A percentile compares a stretch with the other conserved stretches of the same genome.
Evolutionary conservation across 2,888 invertebrate species (phyloP).

Genomic region (Anticlea derivata): DNA sequence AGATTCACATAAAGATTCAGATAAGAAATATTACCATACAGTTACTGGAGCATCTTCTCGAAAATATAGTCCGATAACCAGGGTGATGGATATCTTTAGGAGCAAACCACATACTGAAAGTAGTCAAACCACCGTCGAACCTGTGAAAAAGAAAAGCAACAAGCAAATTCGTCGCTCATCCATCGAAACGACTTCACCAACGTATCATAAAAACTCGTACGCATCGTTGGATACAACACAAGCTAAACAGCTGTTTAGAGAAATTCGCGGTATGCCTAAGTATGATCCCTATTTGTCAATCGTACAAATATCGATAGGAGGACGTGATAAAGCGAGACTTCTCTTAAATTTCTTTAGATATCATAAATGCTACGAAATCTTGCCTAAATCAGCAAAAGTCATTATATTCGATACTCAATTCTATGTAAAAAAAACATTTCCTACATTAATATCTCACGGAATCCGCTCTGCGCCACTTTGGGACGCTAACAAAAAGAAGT

Average conservation of each 20-base stretch:
- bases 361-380: conserved; percentile 79
- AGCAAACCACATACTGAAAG: conserved; percentile 68
- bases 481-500: conserved; percentile 73
- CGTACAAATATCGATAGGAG: conserved; percentile 78
- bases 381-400: conserved; percentile 79
- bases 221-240: conserved; percentile 75
- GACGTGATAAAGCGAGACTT: conserved; percentile 75
- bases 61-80: conserved; percentile 77
- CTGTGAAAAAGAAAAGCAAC: conserved; percentile 65
- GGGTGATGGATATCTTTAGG: conserved; percentile 79
- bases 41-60: conserved; percentile 77
- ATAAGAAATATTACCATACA: conserved; percentile 80
- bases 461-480: conserved; percentile 78
- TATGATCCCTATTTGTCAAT: conserved; percentile 79
- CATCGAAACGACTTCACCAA: conserved; percentile 77
- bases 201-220: conserved; percentile 79
- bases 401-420: conserved; percentile 80
- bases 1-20: conserved; percentile 74
- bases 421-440: conserved; percentile 76
- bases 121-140: conserved; percentile 56
- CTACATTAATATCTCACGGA: conserved; percentile 76
- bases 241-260: conserved; percentile 77
- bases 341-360: conserved; percentile 79
- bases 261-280: conserved; percentile 76
- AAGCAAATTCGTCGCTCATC: conserved; percentile 72